phyloP scores from a whole-genome alignment of 2,888 invertebrate species.

The Boloria selene region DNA sequence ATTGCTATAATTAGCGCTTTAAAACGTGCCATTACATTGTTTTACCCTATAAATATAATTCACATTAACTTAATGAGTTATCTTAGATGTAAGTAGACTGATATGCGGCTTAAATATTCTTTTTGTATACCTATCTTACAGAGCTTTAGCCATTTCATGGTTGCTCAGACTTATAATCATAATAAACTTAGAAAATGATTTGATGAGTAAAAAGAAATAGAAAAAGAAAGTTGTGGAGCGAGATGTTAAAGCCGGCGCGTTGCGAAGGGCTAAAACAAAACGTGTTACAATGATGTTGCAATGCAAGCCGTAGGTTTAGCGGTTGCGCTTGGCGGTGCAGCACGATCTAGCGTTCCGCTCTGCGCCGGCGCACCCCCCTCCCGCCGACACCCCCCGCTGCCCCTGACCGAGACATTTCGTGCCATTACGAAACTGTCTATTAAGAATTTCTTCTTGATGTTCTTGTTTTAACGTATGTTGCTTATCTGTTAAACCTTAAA shows the following conservation, averaged over 20 bases:
- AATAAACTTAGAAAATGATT: neutral
- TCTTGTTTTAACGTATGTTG: neutral
- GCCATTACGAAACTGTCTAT: conserved; percentile 75
- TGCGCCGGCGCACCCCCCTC: conserved; percentile 63
- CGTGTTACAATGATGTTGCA: conserved; percentile 69
- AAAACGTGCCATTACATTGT: conserved; percentile 11
- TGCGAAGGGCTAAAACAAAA: conserved; percentile 41
- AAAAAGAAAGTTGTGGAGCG: conserved; percentile 7
- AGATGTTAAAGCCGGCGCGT: conserved; percentile 16
- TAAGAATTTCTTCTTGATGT: conserved; percentile 56
- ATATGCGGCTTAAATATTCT: too few relatives aligned
- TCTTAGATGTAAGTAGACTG: too few relatives aligned
- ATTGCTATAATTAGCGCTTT: conserved; percentile 23
- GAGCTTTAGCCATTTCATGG: too few relatives aligned
- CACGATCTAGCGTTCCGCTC: conserved; percentile 81
- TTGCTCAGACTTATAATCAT: too few relatives aligned
- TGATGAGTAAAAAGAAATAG: neutral
- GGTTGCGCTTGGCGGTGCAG: conserved; percentile 81
- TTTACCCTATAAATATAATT: conserved; percentile 7
- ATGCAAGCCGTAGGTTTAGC: conserved; percentile 73
- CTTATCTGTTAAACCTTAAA: neutral
- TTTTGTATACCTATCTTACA: too few relatives aligned
- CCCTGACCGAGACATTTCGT: conserved; percentile 80
- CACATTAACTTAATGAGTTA: neutral
- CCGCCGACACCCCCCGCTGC: conserved; percentile 52